phyloP scores from a whole-genome alignment of 2,888 invertebrate genomes.

The Nymphalis urticae region DNA sequence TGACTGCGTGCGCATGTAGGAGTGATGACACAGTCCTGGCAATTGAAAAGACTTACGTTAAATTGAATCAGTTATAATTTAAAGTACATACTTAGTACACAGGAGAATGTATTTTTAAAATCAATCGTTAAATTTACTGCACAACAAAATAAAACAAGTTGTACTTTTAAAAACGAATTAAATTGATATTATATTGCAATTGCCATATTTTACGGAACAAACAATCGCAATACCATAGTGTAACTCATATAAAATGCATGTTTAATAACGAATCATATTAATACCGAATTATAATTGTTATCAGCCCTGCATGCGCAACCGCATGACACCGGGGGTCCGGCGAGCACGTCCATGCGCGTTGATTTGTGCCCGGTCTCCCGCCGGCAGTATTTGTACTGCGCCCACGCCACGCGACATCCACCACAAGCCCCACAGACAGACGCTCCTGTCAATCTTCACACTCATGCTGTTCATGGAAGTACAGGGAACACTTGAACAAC shows the following conservation, averaged over 20 bases:
- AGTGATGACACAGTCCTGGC: background rate
- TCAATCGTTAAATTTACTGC: too few species aligned
- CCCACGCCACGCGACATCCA: constrained; percentile 52
- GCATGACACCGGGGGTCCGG: constrained; percentile 62
- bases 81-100: too few species aligned
- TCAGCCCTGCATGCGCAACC: constrained; percentile 50
- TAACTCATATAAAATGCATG: too few species aligned
- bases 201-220: too few species aligned
- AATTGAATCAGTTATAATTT: too few species aligned
- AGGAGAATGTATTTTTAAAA: too few species aligned
- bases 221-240: too few species aligned
- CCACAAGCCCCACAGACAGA: constrained; percentile 20
- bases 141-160: too few species aligned
- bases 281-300: background rate
- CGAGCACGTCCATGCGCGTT: constrained; percentile 63
- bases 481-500: background rate
- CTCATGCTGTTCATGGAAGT: constrained; percentile 27
- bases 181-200: too few species aligned
- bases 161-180: too few species aligned
- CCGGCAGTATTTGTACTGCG: constrained; percentile 72
- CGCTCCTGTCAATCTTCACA: constrained; percentile 44
- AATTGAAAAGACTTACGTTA: background rate
- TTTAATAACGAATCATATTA: background rate
- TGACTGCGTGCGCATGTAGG: constrained; percentile 41
- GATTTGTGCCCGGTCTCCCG: constrained; percentile 79